Evolutionary conservation across 1,140 invertebrate species (phyloP), one percentile per base, ranked within the genome.

Genomic region (Diploscapter pachys): DNA sequence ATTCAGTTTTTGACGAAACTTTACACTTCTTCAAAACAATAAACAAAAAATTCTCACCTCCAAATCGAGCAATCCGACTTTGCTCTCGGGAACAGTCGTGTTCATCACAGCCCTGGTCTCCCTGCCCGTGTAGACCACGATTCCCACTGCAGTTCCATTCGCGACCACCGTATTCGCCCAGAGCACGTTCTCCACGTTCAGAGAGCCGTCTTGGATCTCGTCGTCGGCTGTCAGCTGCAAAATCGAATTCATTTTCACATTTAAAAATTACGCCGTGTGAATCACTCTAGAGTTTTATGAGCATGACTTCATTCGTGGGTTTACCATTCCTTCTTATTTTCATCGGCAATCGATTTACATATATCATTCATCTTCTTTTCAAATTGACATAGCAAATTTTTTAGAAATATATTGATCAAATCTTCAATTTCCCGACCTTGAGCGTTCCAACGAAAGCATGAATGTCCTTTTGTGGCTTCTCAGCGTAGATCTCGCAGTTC

Each of bases 101-200:
- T 99, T 99, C 96, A 99, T 99, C 2, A 97, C 92, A 79, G 93
- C 94, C 73, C 96, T 89, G 0, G 96, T 98, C 89, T 99, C 96
- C 66, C 90, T 90, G 8, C 96, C 95, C 48, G 96, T 99, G 85
- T 99, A 99, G 73, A 99, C 92, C 13, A 99, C 93, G 59, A 97
- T 90, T 65, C 96, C 96, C 31, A 96, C 90, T 3, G 89, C 89
- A 71, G 93, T 93, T 70, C 96, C 96, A n/a, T 93, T 96, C 2
- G 96, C 96, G 2, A 99, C 90, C 3, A 99, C 95, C 67, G 94
- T 96, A 80, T 97, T 98, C 4, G 96, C 94, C 97, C 97, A 99
- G 13, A 99, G 86, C 0, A 96, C 98, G 86, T 99, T 99, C 85
- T 99, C 95, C 49, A 99, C 91, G 83, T 92, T 92, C 13, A 99